Percentiles rank a stretch among this genome's conserved stretches.
These are phyloP conservation scores for Drosophila kepulauana DNA, from an alignment of 1,140 invertebrate species.

Conservation along the genomic window DNA sequence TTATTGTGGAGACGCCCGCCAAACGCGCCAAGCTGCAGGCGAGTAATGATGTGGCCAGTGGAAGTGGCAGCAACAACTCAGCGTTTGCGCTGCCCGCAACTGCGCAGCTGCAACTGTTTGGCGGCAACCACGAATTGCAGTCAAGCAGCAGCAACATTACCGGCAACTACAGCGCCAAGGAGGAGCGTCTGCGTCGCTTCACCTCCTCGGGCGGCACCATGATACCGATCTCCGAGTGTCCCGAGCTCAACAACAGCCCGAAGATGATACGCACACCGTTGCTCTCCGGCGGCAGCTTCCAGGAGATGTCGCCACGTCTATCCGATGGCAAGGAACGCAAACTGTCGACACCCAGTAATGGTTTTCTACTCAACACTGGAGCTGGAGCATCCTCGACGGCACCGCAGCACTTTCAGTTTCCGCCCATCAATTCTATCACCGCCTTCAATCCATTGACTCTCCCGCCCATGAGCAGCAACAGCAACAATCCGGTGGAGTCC, in stretches of 20 bases:
- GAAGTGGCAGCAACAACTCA: slow-evolving; percentile 15
- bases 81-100: slow-evolving; percentile 29
- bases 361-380: slow-evolving; percentile 20
- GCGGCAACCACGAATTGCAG: slow-evolving; percentile 13
- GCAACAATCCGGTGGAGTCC: slow-evolving; percentile 82
- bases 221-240: slow-evolving; percentile 79
- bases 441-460: slow-evolving; percentile 90
- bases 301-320: slow-evolving; percentile 72
- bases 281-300: slow-evolving; percentile 80
- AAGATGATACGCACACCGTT: slow-evolving; percentile 80
- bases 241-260: slow-evolving; percentile 76
- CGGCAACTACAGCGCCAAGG: slow-evolving; percentile 48
- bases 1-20: slow-evolving; percentile 25
- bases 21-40: slow-evolving; percentile 48
- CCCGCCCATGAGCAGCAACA: slow-evolving; percentile 78
- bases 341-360: slow-evolving; percentile 20
- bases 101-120: slow-evolving; percentile 32
- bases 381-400: slow-evolving; percentile 13
- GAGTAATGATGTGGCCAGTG: slow-evolving; percentile 19
- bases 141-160: not conserved
- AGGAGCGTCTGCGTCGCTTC: slow-evolving; percentile 72
- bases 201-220: slow-evolving; percentile 80
- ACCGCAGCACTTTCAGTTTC: slow-evolving; percentile 87
- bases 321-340: slow-evolving; percentile 63
- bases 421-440: slow-evolving; percentile 88